Evolutionary conservation across 2,113 vertebrate species (phyloP), one percentile per base, ranked within the genome.

Genomic region (Naja naja): DNA sequence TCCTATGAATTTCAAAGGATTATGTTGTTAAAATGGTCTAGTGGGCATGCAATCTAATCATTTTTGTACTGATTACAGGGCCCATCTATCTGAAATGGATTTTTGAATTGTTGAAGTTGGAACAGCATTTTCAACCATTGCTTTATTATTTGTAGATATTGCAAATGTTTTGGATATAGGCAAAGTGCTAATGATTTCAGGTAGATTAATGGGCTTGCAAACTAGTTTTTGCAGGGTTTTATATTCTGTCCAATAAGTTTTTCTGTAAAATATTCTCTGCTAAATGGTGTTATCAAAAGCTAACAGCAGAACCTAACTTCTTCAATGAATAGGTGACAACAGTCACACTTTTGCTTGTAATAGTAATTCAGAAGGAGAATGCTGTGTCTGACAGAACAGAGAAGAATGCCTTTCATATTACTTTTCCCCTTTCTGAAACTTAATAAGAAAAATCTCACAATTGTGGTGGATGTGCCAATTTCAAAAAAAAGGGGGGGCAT

Each of bases 1-100:
- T 93, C 89, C 89, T 89, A 93, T 93, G 56, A 96, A 93, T 94
- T 96, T 94, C 96, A 96, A 96, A 95, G 94, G 92, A 85, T 94
- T 96, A 95, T 91, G 95, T 97, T 96, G 91, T 95, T 94, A 95
- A 95, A 97, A 96, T 94, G 94, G 87, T 94, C 90, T 91, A 87
- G 94, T 39, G 58, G 88, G 92, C 43, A 43, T 96, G 94, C 93
- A 56, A 97, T 97, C 74, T 95, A 96, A 97, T 97, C 45, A 93
- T 97, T 97, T 96, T 95, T 89, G 52, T 89, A 96, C 90, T 93
- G 87, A 95, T 96, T 96, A 94, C 87, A 90, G 95, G 92, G 88
- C 89, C 91, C 96, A 93, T 94, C 87, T 95, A 85, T 95, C 96
- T 90, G 91, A 97, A 97, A 97, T 95, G 60, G 93, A 89, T 94